Percentiles rank a stretch among this genome's conserved stretches.
These are phyloP conservation scores for Cephus sareptanus DNA, from an alignment of 2,888 invertebrate genomes.

Conservation along the genomic window DNA sequence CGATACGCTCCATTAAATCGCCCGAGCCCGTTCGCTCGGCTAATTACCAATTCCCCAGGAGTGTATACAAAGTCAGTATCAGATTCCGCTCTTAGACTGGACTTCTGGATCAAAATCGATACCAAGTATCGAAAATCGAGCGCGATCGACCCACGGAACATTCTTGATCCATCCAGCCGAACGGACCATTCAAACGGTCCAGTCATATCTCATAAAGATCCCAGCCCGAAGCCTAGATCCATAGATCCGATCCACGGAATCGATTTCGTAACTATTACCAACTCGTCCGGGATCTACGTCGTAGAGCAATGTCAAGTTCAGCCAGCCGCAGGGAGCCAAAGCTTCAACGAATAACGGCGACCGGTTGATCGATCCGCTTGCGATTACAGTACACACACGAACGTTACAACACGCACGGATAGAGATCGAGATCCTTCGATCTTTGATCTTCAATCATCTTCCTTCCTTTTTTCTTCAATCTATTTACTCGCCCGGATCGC, in stretches of 20 bases:
- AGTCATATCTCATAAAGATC: not conserved
- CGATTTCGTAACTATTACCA: not conserved
- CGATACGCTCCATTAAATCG: constrained; percentile 50
- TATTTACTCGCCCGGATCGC: not conserved
- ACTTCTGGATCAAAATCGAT: not conserved
- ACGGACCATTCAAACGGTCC: too few relatives aligned
- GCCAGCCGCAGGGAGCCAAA: not conserved
- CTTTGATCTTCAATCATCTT: too few relatives aligned
- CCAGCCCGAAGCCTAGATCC: not conserved
- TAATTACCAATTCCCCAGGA: not conserved
- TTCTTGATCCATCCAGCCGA: not conserved
- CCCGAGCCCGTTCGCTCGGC: constrained; percentile 8
- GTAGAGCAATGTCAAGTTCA: not conserved
- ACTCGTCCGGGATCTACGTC: not conserved
- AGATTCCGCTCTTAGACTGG: not conserved
- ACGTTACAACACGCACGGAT: not conserved
- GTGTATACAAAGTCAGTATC: not conserved
- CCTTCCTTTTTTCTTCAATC: not conserved
- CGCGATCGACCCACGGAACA: not conserved
- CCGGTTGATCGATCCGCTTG: not conserved
- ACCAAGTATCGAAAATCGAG: not conserved
- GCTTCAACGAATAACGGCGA: not conserved
- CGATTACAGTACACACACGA: not conserved
- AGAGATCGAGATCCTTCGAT: not conserved
- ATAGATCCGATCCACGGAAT: not conserved